A percentile compares a stretch with the other conserved stretches of the same genome.
These are phyloP conservation scores for Steromphala cineraria DNA, from an alignment of 2,888 invertebrate genomes.

Conservation along the genomic window DNA sequence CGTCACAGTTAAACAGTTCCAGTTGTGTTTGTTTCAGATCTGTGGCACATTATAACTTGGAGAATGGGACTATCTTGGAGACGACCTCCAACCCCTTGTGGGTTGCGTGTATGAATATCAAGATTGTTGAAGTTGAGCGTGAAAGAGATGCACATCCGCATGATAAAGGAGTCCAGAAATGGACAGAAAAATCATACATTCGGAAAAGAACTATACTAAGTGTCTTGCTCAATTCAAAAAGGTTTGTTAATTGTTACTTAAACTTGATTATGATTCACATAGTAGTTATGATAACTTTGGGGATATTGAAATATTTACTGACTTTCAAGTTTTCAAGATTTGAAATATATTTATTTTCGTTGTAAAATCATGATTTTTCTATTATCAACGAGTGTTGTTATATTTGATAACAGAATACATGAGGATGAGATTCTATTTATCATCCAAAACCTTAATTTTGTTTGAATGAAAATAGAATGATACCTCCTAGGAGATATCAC, in stretches of 20 bases:
- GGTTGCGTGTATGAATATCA: slow-evolving; percentile 49
- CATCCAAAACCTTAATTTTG: too few species aligned
- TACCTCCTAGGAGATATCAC: too few species aligned
- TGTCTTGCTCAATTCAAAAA: slow-evolving; percentile 48
- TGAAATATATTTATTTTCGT: too few species aligned
- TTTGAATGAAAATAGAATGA: too few species aligned
- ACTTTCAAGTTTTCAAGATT: too few species aligned
- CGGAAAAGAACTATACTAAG: slow-evolving; percentile 47
- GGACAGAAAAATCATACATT: slow-evolving; percentile 46
- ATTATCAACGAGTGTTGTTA: too few species aligned
- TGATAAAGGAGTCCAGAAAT: slow-evolving; percentile 39
- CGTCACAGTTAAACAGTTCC: too few species aligned
- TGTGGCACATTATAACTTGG: slow-evolving; percentile 51
- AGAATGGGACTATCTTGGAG: slow-evolving; percentile 49
- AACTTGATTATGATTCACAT: background rate
- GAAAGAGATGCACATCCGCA: slow-evolving; percentile 37
- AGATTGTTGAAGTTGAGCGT: slow-evolving; percentile 43
- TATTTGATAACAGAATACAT: too few species aligned
- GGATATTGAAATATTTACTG: too few species aligned
- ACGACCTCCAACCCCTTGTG: slow-evolving; percentile 52
- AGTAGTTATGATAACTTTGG: too few species aligned
- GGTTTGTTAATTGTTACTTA: slow-evolving; percentile 31
- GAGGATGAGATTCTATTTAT: too few species aligned
- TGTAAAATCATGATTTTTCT: too few species aligned
- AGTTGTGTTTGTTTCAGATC: slow-evolving; percentile 35